Evolutionary conservation across 2,797 vertebrate genomes (phyloP).

Genomic region (Balearica regulorum): DNA sequence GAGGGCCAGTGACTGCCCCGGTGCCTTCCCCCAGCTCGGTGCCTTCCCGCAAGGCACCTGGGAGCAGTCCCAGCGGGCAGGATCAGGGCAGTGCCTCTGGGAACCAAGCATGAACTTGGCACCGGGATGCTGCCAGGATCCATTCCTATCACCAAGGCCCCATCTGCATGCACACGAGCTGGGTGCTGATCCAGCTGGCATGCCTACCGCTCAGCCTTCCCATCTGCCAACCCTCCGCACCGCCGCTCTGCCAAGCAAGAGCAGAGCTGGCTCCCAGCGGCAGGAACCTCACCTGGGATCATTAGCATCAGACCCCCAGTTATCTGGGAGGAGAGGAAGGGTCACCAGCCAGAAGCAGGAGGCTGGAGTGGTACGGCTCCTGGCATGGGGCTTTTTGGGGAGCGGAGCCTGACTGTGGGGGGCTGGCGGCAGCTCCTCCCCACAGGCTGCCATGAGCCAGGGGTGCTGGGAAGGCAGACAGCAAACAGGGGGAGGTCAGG

Average conservation of each 20-base stretch:
- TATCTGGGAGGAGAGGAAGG: neutral
- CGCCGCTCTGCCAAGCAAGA: neutral
- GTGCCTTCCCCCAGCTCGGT: neutral
- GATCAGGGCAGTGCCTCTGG: neutral
- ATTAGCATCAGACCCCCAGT: neutral
- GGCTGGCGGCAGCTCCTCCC: neutral
- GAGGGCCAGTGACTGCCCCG: neutral
- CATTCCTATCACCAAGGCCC: neutral
- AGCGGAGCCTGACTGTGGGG: neutral
- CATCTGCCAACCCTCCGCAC: neutral
- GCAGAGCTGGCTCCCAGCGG: neutral
- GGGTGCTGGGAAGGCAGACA: neutral
- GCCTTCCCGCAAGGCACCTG: neutral
- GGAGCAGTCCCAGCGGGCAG: neutral
- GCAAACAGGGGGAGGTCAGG: neutral
- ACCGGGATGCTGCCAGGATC: neutral
- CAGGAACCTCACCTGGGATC: neutral
- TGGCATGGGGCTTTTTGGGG: neutral
- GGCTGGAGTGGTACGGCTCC: neutral
- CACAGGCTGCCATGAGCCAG: neutral
- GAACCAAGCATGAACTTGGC: neutral
- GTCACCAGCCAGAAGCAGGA: neutral
- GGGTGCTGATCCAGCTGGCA: neutral
- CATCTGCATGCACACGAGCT: neutral
- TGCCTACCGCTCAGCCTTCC: neutral